Evolutionary conservation across 2,888 invertebrate species (phyloP), one percentile per base, ranked within the genome.

Genomic region (Elgonia sp.): DNA sequence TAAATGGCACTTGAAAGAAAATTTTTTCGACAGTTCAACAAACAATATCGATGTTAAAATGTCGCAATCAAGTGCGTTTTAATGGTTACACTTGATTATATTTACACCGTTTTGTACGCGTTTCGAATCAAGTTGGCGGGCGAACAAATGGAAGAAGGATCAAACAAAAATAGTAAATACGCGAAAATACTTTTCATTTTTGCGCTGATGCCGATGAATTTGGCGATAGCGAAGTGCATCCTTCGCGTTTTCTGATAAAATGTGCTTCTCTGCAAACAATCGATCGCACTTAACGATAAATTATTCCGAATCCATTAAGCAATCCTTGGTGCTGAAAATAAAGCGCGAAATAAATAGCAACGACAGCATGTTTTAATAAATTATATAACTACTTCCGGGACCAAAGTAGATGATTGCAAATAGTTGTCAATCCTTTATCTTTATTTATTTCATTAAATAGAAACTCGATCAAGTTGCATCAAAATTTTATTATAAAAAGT

Each of bases 221-320:
- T 46, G 42, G 53, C 60, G 65, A 77, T 79, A 62, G 70, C 40
- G 18, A 65, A 65, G 57, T 85, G 67, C 85, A 55, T 75, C 65
- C 65, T 79, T 53, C 46, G 85, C 79, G 39, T 79, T 55, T 84
- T 46, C 62, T 75, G 72, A 79, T 79, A 84, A 84, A 84, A 72
- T 50, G 62, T 12, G 77, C 72, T 55, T 55, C 65, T 70, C 70
- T 37, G 72, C 57, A 67, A 79, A 80, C 62, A 72, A 85, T 85
- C 85, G 85, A 85, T 85, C 67, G 79, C 65, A 60, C 72, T 85
- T 60, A 3, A 12, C 79, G 67, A 85, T 85, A 79, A 85, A 85
- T 85, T 80, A 85, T 85, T 80, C 80, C 80, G 72, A 40, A 50
- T 80, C 79, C 80, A 80, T 85, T 85, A 73, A 85, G 65, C 80